These are phyloP conservation scores for Chascanopsetta lugubris DNA, from an alignment of 2,113 vertebrate species.

Conservation along the genomic window DNA sequence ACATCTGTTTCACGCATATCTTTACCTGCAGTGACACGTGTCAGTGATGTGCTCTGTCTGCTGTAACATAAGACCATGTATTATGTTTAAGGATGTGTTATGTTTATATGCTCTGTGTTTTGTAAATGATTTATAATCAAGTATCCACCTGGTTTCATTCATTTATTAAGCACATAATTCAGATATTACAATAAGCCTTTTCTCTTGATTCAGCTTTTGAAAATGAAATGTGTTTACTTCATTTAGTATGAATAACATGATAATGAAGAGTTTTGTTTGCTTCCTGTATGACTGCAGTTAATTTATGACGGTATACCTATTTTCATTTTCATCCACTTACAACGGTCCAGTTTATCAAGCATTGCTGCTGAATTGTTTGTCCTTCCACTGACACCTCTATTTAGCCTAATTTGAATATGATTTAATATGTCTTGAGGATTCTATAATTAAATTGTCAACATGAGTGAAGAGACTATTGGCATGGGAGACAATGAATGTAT, in stretches of 20 bases:
- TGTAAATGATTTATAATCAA: background rate
- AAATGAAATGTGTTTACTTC: background rate
- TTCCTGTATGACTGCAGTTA: background rate
- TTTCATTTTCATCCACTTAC: conserved; percentile 7
- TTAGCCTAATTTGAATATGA: conserved; percentile 52
- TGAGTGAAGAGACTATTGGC: conserved; percentile 36
- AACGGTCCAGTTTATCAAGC: conserved; percentile 9
- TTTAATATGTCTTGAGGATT: conserved; percentile 39
- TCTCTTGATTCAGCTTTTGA: background rate
- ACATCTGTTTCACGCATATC: background rate
- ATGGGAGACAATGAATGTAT: conserved; percentile 18
- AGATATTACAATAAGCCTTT: background rate
- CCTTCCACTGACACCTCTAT: conserved; percentile 46
- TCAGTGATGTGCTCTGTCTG: background rate
- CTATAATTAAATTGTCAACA: conserved; percentile 61
- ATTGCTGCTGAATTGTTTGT: conserved; percentile 30
- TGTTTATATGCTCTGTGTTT: background rate
- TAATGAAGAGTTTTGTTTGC: background rate
- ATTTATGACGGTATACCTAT: background rate
- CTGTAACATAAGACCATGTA: background rate
- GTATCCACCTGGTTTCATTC: background rate
- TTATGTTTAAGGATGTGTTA: background rate
- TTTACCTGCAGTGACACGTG: background rate
- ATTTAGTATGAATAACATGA: background rate
- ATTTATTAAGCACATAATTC: background rate